These are phyloP conservation scores for Semotilus atromaculatus DNA, from an alignment of 2,797 vertebrate species.

Conservation along the genomic window DNA sequence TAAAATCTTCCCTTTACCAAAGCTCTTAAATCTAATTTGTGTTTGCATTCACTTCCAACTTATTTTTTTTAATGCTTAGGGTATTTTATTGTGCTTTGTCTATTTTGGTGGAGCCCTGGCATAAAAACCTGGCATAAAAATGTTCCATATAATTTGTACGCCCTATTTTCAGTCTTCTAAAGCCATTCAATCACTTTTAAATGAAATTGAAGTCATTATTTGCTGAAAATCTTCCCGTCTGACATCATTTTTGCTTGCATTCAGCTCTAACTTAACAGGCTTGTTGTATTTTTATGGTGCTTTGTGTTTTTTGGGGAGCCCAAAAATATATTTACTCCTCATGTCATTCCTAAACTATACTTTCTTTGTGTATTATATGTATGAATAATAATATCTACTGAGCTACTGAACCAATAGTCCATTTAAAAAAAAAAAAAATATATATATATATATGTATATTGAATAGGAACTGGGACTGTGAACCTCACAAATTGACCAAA, in stretches of 20 bases:
- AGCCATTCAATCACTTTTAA: background rate
- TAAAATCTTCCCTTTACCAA: background rate
- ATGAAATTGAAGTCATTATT: background rate
- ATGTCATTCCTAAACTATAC: background rate
- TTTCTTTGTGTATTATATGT: background rate
- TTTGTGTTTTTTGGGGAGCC: background rate
- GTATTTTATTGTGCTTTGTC: background rate
- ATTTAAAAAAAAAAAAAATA: no score
- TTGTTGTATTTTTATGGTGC: background rate
- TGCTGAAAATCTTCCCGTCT: background rate
- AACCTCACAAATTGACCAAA: background rate
- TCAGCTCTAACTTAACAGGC: background rate
- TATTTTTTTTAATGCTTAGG: background rate
- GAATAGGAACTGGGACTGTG: background rate
- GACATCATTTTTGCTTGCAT: background rate
- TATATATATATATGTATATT: no score
- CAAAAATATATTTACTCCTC: background rate
- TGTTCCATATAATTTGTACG: background rate
- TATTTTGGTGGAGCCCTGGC: background rate
- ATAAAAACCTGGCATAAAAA: background rate
- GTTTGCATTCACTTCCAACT: background rate
- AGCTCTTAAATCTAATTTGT: background rate
- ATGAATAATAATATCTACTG: background rate
- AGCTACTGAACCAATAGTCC: background rate
- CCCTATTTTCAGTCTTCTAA: background rate